Base-by-base conservation (phyloP, 1,140 invertebrate genomes). In the Megalopta genalis region DNA sequence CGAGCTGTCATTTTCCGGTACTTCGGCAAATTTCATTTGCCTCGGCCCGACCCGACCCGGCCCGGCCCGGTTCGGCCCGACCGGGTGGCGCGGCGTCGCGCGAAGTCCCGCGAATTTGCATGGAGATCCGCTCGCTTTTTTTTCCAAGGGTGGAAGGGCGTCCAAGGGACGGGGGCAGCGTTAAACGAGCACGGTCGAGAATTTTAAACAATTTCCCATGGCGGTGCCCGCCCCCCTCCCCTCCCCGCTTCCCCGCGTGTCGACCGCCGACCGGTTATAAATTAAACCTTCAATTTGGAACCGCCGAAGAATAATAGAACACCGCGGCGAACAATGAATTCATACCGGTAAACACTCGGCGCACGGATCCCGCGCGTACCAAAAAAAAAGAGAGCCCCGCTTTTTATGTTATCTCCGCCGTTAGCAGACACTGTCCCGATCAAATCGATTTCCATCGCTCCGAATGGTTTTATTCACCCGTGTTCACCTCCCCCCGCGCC, bases 11-110 rank as follows among this genome's bases (percentile, higher is more conserved):
- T 88, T 88, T 89, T 89, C 82, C 83, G 82, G 81, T 86, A 77
- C 84, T 90, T 89, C 77, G 82, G 64, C 66, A 86, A 87, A 88
- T 90, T 82, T 78, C 67, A 87, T 88, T 87, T 87, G 64, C 75
- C 54, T 7, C 54, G 21, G 54, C 54, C 12, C 18, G 42, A 4
- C 32, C 32, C 32, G 32, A 4, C 32, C 32, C 27, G 21, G 54
- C 54, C 12, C 18, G 42, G 32, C 32, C 32, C 32, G 32, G 32
- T 4, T n/a, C n/a, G n/a, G n/a, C n/a, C n/a, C n/a, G n/a, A n/a
- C n/a, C n/a, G n/a, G n/a, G n/a, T n/a, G n/a, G n/a, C n/a, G n/a
- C n/a, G n/a, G 12, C 54, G 72, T 71, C 63, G 5, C 46, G 16
- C 37, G 25, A 49, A 63, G 42, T 49, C 52, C 23, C 16, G 57